Evolutionary conservation across 2,797 vertebrate genomes (phyloP), one percentile per base, ranked within the genome.

Genomic region (Salmo trutta): DNA sequence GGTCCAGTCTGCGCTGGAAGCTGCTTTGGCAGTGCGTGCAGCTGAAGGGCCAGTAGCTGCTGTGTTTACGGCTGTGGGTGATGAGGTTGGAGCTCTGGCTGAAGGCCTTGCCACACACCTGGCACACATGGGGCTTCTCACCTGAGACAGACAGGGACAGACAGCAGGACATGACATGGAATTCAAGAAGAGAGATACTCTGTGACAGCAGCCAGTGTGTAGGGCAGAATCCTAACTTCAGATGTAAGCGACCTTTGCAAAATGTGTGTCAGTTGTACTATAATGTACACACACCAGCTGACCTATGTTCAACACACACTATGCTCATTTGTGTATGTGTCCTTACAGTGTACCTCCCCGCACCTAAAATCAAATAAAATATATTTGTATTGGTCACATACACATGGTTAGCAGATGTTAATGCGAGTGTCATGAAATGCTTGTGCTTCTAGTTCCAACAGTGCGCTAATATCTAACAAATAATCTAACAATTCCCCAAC

Each of bases 51-150:
- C 86, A 86, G 85, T 92, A 92, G 81, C 85, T 89, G 82, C 81
- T 86, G 91, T 96, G 95, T 79, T 96, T 95, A 77, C 94, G 82
- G 86, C 91, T 93, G 92, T 96, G 95, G 31, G 95, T 96, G 90
- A 96, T 94, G 84, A 96, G 94, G 89, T 96, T 96, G 79, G 95
- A 96, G 88, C 95, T 95, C 76, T 96, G 95, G 79, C 95, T 95
- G 92, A 95, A 96, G 17, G 93, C 93, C 84, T 95, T 95, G 33
- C 95, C 95, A 21, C 95, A 96, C 80, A 96, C 94, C 62, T 92
- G 91, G 67, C 95, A 95, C 76, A 94, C 88, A 8, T 96, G 95
- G 0, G 95, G 95, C 82, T 95, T 96, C 90, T 95, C 95, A 68
- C 95, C 95, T 95, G 87, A 10, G 31, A 5, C 27, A n/a, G 71